Evolutionary conservation across 2,888 invertebrate species (phyloP).

Genomic region (Epinotia brunnichana): DNA sequence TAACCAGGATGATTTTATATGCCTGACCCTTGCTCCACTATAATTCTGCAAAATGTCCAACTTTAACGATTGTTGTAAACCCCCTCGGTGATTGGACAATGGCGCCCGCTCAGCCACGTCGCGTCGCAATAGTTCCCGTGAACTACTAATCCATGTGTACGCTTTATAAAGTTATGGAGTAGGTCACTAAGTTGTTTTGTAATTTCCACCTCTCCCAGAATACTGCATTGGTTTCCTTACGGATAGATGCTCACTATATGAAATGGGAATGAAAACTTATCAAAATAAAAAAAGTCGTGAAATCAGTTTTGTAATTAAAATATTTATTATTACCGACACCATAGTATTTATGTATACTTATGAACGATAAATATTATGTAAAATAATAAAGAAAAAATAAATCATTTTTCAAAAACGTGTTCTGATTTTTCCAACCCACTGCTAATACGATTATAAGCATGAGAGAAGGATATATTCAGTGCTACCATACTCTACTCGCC

Average conservation of each 20-base stretch:
- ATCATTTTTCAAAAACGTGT: conserved; percentile 58
- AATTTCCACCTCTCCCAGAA: conserved; percentile 20
- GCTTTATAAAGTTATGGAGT: conserved; percentile 43
- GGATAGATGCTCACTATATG: conserved; percentile 24
- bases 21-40: conserved; percentile 2
- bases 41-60: conserved; percentile 22
- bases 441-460: neutral
- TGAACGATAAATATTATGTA: conserved; percentile 59
- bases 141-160: conserved; percentile 43
- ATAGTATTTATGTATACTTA: conserved; percentile 59
- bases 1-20: conserved; percentile 19
- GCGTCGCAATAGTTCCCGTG: conserved; percentile 35
- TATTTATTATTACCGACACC: conserved; percentile 57
- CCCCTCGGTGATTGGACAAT: conserved; percentile 5
- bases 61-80: neutral
- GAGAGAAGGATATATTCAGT: neutral
- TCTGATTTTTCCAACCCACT: conserved; percentile 32
- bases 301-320: conserved; percentile 50
- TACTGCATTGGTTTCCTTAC: conserved; percentile 25
- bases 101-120: conserved; percentile 21
- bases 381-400: conserved; percentile 60
- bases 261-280: conserved; percentile 47
- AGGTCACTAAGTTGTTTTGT: conserved; percentile 36
- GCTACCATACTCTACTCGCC: neutral
- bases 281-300: conserved; percentile 47